Conservation (phyloP, 1,140 invertebrate genomes). For the Harlomillsia oculata region DNA sequence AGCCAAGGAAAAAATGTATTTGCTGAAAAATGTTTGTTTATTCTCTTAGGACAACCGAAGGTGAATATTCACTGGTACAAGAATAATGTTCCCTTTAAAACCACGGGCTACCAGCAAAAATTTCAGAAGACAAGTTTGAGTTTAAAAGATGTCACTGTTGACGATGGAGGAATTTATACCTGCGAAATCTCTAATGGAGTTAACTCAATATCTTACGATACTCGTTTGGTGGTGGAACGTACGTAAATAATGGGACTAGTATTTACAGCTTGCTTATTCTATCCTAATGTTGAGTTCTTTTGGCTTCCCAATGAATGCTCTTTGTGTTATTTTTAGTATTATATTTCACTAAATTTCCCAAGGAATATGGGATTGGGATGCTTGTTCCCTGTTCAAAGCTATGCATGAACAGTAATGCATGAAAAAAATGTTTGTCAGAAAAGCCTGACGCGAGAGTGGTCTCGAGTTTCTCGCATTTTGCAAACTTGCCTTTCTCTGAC, state of each 20-base stretch:
- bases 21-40: not conserved
- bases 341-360: no score
- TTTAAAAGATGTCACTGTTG: conserved; percentile 42
- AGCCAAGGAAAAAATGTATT: no score
- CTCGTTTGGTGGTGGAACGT: conserved; percentile 46
- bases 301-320: no score
- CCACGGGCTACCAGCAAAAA: conserved; percentile 66
- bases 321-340: no score
- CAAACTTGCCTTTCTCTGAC: no score
- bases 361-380: no score
- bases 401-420: no score
- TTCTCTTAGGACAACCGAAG: conserved; percentile 53
- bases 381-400: no score
- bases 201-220: conserved; percentile 46
- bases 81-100: conserved; percentile 64
- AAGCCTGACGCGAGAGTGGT: no score
- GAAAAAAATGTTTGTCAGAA: no score
- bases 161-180: conserved; percentile 56
- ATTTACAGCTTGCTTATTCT: conserved; percentile 36
- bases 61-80: conserved; percentile 72
- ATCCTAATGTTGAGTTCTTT: conserved; percentile 36
- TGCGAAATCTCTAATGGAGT: conserved; percentile 60
- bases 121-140: conserved; percentile 42
- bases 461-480: no score
- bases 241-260: conserved; percentile 23